Percentiles rank a stretch among this genome's conserved stretches.
Conservation (phyloP, 2,888 invertebrate species). For the Ramazzottius varieornatus region DNA sequence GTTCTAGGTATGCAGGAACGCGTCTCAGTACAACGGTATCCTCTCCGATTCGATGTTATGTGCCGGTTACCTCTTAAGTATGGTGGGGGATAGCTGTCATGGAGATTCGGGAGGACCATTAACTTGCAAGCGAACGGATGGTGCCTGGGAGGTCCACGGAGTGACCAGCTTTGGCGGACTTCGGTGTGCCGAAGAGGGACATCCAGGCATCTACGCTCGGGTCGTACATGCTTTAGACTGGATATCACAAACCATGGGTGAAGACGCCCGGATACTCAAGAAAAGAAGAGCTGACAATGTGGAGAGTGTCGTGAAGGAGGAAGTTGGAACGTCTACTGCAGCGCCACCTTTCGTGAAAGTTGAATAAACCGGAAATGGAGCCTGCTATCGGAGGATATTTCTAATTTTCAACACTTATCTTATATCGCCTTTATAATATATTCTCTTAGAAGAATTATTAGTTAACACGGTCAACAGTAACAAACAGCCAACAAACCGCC, state of each 20-base stretch:
- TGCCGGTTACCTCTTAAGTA: not conserved
- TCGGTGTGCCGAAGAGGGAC: not conserved
- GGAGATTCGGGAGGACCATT: not conserved
- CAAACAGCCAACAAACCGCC: too few relatives aligned
- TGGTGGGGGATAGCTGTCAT: not conserved
- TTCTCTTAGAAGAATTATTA: too few relatives aligned
- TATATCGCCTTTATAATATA: too few relatives aligned
- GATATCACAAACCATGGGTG: not conserved
- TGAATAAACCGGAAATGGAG: too few relatives aligned
- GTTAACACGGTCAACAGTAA: too few relatives aligned
- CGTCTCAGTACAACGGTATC: not conserved
- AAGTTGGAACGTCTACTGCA: not conserved
- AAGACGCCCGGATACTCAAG: not conserved
- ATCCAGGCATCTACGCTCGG: not conserved
- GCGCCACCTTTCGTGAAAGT: not conserved
- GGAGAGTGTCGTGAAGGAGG: not conserved
- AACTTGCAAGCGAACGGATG: not conserved
- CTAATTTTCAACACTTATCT: too few relatives aligned
- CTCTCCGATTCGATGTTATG: constrained; percentile 1
- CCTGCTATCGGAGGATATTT: too few relatives aligned
- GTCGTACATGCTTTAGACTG: not conserved
- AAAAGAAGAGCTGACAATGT: not conserved
- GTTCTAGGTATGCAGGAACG: not conserved
- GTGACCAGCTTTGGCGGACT: not conserved
- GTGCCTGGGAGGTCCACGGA: not conserved